These are phyloP conservation scores for Acrobasis suavella DNA, from an alignment of 2,888 invertebrate species.

Conservation along the genomic window DNA sequence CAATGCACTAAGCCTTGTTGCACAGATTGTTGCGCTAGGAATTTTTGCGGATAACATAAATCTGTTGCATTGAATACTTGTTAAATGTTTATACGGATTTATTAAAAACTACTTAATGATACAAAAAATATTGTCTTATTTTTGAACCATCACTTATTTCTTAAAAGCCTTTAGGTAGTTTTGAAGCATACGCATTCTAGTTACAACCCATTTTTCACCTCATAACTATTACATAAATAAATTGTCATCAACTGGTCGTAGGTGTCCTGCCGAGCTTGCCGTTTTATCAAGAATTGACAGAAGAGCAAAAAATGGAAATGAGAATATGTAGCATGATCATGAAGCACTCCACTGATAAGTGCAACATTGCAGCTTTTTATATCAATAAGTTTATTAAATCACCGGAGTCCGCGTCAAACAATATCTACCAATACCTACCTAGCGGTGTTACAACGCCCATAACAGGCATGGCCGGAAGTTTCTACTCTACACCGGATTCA, in stretches of 20 bases:
- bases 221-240: conserved; percentile 38
- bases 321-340: conserved; percentile 33
- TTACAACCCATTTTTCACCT: conserved; percentile 16
- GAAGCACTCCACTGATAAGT: conserved; percentile 30
- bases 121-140: conserved; percentile 1
- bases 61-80: background rate
- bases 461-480: conserved; percentile 26
- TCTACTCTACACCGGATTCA: conserved; percentile 21
- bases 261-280: conserved; percentile 61
- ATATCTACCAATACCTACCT: conserved; percentile 15
- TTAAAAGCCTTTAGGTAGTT: background rate
- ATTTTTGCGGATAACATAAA: background rate
- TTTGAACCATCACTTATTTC: background rate
- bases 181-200: background rate
- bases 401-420: background rate
- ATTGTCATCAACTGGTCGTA: conserved; percentile 60
- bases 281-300: conserved; percentile 53
- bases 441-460: conserved; percentile 32
- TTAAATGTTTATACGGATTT: conserved; percentile 5
- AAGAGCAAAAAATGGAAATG: conserved; percentile 47
- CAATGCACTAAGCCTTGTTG: conserved; percentile 56
- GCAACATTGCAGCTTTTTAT: conserved; percentile 17
- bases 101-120: conserved; percentile 16
- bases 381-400: conserved; percentile 22
- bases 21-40: conserved; percentile 44